Percentiles rank a stretch among this genome's conserved stretches.
phyloP scores from a whole-genome alignment of 1,140 invertebrate species.

The Caenorhabditis latens region DNA sequence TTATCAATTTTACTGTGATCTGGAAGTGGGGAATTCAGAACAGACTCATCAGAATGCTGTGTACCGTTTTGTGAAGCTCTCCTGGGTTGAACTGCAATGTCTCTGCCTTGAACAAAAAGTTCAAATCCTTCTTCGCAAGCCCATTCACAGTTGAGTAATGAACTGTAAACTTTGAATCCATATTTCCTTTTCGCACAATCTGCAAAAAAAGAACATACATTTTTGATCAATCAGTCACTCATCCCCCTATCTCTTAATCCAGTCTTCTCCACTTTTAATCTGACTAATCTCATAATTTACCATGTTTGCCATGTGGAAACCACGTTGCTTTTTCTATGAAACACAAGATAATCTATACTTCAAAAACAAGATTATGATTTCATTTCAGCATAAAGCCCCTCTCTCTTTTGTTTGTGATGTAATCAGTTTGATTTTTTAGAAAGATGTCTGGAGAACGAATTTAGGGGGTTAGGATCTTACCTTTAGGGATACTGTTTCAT shows the following conservation, averaged over 20 bases:
- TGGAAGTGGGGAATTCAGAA: neutral
- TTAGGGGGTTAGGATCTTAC: neutral
- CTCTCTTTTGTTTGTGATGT: neutral
- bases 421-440: neutral
- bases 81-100: constrained; percentile 52
- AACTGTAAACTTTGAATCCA: constrained; percentile 14
- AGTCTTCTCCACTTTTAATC: neutral
- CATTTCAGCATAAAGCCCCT: neutral
- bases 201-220: neutral
- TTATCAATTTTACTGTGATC: constrained; percentile 46
- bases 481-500: constrained; percentile 42
- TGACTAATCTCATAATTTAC: constrained; percentile 34
- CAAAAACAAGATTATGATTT: constrained; percentile 51
- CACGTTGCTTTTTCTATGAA: constrained; percentile 32
- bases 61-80: constrained; percentile 83
- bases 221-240: neutral
- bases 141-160: constrained; percentile 86
- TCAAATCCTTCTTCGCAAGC: constrained; percentile 89
- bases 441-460: neutral
- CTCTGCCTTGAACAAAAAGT: constrained; percentile 84
- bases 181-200: constrained; percentile 59
- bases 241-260: neutral
- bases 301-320: constrained; percentile 3
- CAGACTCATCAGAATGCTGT: neutral
- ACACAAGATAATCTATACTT: constrained; percentile 18